Evolutionary conservation across 2,113 vertebrate genomes (phyloP), one percentile per base, ranked within the genome.

Genomic region (Daubentonia madagascariensis): DNA sequence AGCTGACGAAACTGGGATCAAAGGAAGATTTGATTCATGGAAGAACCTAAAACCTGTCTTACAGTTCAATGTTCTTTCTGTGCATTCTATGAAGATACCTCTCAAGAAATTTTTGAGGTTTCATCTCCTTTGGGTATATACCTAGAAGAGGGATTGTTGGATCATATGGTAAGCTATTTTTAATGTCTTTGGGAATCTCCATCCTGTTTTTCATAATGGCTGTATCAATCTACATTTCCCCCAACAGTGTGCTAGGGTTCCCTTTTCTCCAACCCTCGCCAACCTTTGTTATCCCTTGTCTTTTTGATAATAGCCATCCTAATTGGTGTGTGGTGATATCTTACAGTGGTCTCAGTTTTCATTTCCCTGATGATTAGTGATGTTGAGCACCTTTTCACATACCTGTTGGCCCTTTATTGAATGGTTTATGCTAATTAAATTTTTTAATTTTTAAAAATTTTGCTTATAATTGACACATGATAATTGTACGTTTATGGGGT

Each of bases 21-120:
- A 30, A 83, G 68, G 83, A 61, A 61, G n/a, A 67, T 73, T 89
- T 94, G 76, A 88, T 67, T 90, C 89, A 76, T 67, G 52, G 89
- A 91, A 76, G 63, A 85, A 75, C 90, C n/a, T 14, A 43, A 91
- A 96, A 59, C 18, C 37, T 68, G 30, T 11, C 65, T 93, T 73
- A 90, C 0, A 70, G 65, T 80, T 76, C 12, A 65, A 8, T 80
- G 65, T 81, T 88, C 32, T 89, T 73, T 40, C 40, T 87, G 10
- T 7, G 1, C 8, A 48, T 8, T 52, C 63, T 67, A 3, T 25
- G 40, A 75, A 87, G 61, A 84, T 35, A 84, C 2, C 16, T 61
- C 12, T 57, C 30, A 32, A 89, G 78, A 91, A 73, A 87, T 11
- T 52, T 50, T 43, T 50, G 40, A 43, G 11, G 32, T 75, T 32